Conservation (phyloP, 2,113 vertebrate genomes). For the Diadophis punctatus region DNA sequence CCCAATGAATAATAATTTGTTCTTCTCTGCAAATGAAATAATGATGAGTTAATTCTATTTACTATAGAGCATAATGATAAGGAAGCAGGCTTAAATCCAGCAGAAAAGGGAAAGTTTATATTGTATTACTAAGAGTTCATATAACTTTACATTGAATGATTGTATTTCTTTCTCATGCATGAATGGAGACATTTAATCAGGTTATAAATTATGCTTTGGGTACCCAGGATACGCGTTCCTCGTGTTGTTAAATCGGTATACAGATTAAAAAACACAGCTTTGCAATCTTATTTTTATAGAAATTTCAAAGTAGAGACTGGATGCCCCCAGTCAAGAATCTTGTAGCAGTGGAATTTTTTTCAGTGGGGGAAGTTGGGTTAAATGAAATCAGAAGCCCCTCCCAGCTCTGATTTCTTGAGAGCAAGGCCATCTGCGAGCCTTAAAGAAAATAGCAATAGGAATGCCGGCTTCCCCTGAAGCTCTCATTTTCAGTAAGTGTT, state of each 20-base stretch:
- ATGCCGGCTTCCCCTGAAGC: constrained; percentile 21
- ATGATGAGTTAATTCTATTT: not conserved
- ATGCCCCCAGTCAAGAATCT: not conserved
- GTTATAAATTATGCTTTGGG: not conserved
- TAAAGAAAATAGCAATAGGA: constrained; percentile 22
- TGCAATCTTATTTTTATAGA: not conserved
- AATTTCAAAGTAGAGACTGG: not conserved
- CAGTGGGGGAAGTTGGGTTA: too few species aligned
- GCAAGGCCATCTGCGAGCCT: not conserved
- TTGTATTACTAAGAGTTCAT: not conserved
- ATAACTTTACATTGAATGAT: not conserved
- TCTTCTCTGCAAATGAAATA: not conserved
- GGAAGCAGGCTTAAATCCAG: not conserved
- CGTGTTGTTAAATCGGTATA: not conserved
- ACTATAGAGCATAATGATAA: not conserved
- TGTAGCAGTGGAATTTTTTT: not conserved
- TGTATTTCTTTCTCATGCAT: not conserved
- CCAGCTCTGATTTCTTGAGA: not conserved
- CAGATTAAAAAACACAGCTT: not conserved
- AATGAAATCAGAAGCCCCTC: not conserved
- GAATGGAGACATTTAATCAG: too few species aligned
- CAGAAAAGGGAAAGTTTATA: not conserved
- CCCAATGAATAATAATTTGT: not conserved
- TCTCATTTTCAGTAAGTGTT: constrained; percentile 34
- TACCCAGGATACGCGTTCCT: not conserved